phyloP scores from a whole-genome alignment of 2,888 invertebrate genomes.

The Orthosia cruda region DNA sequence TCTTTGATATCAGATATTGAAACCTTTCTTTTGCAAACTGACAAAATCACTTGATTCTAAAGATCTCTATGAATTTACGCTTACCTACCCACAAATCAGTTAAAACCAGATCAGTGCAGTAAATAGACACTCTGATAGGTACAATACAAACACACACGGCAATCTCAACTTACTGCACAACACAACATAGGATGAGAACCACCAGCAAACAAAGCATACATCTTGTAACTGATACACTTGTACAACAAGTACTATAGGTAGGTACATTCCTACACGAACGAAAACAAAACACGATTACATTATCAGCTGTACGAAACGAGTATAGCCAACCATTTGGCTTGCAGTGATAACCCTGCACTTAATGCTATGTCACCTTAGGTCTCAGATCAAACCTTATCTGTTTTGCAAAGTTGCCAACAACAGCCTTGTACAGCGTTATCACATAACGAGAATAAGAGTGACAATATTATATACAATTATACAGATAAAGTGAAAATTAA shows the following conservation, averaged over 20 bases:
- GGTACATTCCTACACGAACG: conserved; percentile 58
- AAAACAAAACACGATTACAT: conserved; percentile 78
- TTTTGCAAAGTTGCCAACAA: conserved; percentile 83
- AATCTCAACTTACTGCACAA: conserved; percentile 33
- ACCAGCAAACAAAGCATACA: conserved; percentile 17
- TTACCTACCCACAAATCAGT: neutral
- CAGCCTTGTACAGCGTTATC: conserved; percentile 73
- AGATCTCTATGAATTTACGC: neutral
- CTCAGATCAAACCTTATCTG: conserved; percentile 76
- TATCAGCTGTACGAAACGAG: conserved; percentile 76
- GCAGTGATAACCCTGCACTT: conserved; percentile 88
- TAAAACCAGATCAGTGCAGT: conserved; percentile 2
- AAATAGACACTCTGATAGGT: conserved; percentile 1
- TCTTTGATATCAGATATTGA: neutral
- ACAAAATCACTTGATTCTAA: neutral
- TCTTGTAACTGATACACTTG: conserved; percentile 38
- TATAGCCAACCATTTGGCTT: conserved; percentile 82
- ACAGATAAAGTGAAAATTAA: conserved; percentile 71
- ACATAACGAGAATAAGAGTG: conserved; percentile 74
- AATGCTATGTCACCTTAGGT: conserved; percentile 75
- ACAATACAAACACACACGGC: neutral
- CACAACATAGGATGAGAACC: conserved; percentile 17
- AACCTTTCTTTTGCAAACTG: neutral
- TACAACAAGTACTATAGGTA: conserved; percentile 24
- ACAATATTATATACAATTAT: conserved; percentile 65